These are phyloP conservation scores for Ryuthela nishihirai DNA, from an alignment of 2,888 invertebrate genomes.

Conservation along the genomic window DNA sequence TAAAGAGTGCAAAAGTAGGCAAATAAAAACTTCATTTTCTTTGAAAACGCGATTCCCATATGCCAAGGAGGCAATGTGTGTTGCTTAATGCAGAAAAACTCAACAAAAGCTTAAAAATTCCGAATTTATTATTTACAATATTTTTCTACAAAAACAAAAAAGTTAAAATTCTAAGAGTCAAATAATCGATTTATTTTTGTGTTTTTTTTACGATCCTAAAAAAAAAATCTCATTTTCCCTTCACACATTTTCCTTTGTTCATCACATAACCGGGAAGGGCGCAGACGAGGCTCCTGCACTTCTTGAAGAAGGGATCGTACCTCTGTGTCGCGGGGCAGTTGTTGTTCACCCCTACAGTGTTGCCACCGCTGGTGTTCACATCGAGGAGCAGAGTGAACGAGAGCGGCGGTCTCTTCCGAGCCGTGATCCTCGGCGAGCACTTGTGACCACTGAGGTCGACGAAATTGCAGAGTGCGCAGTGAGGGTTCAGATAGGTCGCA, in stretches of 20 bases:
- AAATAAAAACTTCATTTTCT: too few relatives aligned
- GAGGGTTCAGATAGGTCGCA: slow-evolving; percentile 52
- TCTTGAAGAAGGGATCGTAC: slow-evolving; percentile 54
- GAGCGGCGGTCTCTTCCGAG: slow-evolving; percentile 1
- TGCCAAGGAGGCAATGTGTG: too few relatives aligned
- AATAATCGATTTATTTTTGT: too few relatives aligned
- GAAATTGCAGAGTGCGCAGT: slow-evolving; percentile 55
- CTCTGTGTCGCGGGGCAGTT: slow-evolving; percentile 45
- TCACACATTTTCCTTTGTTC: slow-evolving; percentile 45
- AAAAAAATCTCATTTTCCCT: slow-evolving; percentile 46
- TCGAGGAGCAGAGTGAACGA: slow-evolving; percentile 15
- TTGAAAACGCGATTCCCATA: too few relatives aligned
- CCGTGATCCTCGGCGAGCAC: neutral
- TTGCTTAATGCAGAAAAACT: too few relatives aligned
- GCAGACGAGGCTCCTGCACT: slow-evolving; percentile 51
- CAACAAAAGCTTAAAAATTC: too few relatives aligned
- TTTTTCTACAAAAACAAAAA: too few relatives aligned
- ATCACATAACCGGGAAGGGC: slow-evolving; percentile 45
- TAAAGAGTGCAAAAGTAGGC: too few relatives aligned
- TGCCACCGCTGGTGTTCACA: slow-evolving; percentile 16
- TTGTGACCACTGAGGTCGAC: slow-evolving; percentile 46
- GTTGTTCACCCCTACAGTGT: slow-evolving; percentile 39
- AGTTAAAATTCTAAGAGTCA: too few relatives aligned
- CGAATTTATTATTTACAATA: too few relatives aligned
- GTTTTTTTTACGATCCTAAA: too few relatives aligned